phyloP scores from a whole-genome alignment of 2,888 invertebrate genomes.

The Campoletis raptor region DNA sequence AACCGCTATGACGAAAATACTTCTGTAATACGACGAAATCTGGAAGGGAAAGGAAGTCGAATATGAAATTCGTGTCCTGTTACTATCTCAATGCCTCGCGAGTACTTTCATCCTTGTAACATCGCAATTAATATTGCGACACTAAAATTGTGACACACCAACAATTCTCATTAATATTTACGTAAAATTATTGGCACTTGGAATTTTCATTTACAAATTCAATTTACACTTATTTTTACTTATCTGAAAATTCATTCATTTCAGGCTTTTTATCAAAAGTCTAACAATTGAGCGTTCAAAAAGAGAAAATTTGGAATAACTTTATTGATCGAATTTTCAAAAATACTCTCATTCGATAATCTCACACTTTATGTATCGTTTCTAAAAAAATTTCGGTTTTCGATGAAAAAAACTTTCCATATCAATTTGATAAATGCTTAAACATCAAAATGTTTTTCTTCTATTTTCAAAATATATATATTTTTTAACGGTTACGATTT shows the following conservation, averaged over 20 bases:
- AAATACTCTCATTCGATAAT: too few relatives aligned
- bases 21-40: constrained; percentile 25
- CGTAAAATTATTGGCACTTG: neutral
- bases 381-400: too few relatives aligned
- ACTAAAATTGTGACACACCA: constrained; percentile 50
- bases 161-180: neutral
- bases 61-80: constrained; percentile 45
- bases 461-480: too few relatives aligned
- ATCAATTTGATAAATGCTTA: too few relatives aligned
- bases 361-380: too few relatives aligned
- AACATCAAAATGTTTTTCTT: too few relatives aligned
- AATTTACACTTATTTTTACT: neutral
- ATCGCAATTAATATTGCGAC: constrained; percentile 58
- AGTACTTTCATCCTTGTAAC: constrained; percentile 19
- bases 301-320: neutral
- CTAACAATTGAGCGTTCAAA: neutral
- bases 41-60: constrained; percentile 24
- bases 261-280: neutral
- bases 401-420: too few relatives aligned
- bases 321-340: too few relatives aligned
- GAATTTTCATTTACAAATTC: neutral
- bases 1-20: constrained; percentile 39
- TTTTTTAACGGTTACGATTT: too few relatives aligned
- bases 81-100: neutral
- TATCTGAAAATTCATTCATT: neutral